Conservation (phyloP, 2,888 invertebrate species). For the Synergus japonicus region DNA sequence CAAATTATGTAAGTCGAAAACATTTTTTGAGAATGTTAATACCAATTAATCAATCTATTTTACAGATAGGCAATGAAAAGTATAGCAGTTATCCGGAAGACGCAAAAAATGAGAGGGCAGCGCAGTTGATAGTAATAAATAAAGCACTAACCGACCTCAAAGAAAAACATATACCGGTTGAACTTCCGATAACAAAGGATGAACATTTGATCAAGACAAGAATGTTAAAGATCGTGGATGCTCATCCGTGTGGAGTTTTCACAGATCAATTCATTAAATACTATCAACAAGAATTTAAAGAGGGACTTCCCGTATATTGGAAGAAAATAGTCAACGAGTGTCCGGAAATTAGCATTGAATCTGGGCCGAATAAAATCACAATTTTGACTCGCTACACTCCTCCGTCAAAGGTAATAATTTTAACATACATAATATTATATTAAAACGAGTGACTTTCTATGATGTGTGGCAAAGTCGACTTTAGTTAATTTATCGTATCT, state of each 20-base stretch:
- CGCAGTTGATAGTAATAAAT: conserved; percentile 75
- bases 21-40: background rate
- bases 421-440: too few relatives aligned
- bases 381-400: conserved; percentile 71
- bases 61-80: conserved; percentile 70
- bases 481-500: background rate
- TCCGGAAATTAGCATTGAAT: conserved; percentile 80
- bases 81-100: conserved; percentile 78
- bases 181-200: conserved; percentile 62
- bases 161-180: conserved; percentile 68
- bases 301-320: conserved; percentile 86
- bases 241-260: conserved; percentile 78
- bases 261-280: conserved; percentile 77
- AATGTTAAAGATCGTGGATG: conserved; percentile 76
- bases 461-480: conserved; percentile 12
- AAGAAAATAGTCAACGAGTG: conserved; percentile 81
- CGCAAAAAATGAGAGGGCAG: conserved; percentile 71
- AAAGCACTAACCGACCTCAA: conserved; percentile 74
- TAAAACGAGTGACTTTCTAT: background rate
- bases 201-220: conserved; percentile 67
- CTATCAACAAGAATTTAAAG: conserved; percentile 81
- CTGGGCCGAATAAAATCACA: conserved; percentile 78
- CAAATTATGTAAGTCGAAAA: too few relatives aligned
- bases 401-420: background rate
- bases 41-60: background rate